Evolutionary conservation across 1,140 invertebrate genomes (phyloP), one percentile per base, ranked within the genome.

Genomic region (Aricia agestis): DNA sequence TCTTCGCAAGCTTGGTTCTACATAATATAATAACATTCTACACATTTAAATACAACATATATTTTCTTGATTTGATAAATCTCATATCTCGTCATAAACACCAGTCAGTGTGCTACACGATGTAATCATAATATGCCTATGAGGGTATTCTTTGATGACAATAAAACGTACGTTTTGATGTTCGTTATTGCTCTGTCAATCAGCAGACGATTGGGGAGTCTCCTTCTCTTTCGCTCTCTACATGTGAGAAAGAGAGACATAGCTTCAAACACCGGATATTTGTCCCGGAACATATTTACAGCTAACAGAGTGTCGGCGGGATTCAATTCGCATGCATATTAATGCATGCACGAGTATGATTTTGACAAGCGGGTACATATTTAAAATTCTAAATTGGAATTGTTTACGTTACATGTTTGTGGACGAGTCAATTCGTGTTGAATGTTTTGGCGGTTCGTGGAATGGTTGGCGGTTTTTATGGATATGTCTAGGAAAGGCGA

Each of bases 241-340:
- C 31, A 19, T 31, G 57, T 6, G 1, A 18, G 13, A 9, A 70
- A 17, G 18, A 66, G 74, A 80, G 65, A 77, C 76, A 73, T 78
- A 86, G 75, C 79, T 78, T 83, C 76, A 82, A 79, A 76, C 73
- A 72, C 78, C 82, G 82, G 81, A 87, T 84, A 84, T 88, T 85
- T 79, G 78, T 82, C 76, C 78, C 80, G 84, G 85, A 87, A 82
- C 80, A 78, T 82, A 83, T 88, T 88, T 85, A 85, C 81, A 82
- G 83, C 77, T 77, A 80, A 81, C 82, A 81, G 79, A 74, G 77
- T 72, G 68, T 69, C 63, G 31, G 80, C 77, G 75, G 73, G 76
- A 83, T 82, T 85, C 82, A 80, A 82, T 85, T 82, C 82, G 78
- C 79, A 72, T 80, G 78, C 78, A 85, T 83, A 79, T 79, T 80